Percentiles rank a stretch among this genome's conserved stretches.
Conservation (phyloP, 2,797 vertebrate species). For the Melanotaenia pygmaea region DNA sequence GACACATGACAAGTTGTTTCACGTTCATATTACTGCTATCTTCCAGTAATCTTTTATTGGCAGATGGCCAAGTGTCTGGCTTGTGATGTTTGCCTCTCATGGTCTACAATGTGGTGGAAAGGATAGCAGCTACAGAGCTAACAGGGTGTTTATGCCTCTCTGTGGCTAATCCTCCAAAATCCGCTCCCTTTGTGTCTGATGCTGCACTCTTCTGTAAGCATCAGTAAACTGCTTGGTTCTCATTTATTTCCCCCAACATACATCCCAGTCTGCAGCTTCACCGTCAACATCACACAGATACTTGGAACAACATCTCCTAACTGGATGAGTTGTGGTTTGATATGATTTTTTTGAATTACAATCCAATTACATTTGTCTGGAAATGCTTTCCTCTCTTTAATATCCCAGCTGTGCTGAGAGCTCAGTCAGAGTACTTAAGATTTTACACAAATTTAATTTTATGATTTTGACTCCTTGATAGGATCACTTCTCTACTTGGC, state of each 20-base stretch:
- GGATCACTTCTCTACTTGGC: neutral
- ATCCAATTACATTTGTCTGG: constrained; percentile 1
- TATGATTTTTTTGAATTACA: neutral
- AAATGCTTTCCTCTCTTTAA: neutral
- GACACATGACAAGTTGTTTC: constrained; percentile 30
- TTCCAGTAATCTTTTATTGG: constrained; percentile 17
- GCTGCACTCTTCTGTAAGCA: constrained; percentile 47
- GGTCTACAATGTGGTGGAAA: constrained; percentile 5
- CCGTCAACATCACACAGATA: constrained; percentile 12
- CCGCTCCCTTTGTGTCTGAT: constrained; percentile 40
- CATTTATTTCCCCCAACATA: constrained; percentile 25
- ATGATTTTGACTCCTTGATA: neutral
- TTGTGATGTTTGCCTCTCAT: neutral
- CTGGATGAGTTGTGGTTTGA: neutral
- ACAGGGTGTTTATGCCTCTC: constrained; percentile 39
- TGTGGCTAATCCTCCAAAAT: constrained; percentile 55
- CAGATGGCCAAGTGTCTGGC: constrained; percentile 1
- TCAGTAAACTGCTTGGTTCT: constrained; percentile 14
- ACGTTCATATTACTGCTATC: constrained; percentile 6
- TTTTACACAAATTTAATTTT: neutral
- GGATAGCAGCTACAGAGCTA: constrained; percentile 34
- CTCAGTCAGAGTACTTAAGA: neutral
- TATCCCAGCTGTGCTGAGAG: neutral
- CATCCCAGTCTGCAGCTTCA: constrained; percentile 15
- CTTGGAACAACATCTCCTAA: constrained; percentile 4